These are phyloP conservation scores for Gasterosteus aculeatus DNA, from an alignment of 2,113 vertebrate species.

Conservation along the genomic window DNA sequence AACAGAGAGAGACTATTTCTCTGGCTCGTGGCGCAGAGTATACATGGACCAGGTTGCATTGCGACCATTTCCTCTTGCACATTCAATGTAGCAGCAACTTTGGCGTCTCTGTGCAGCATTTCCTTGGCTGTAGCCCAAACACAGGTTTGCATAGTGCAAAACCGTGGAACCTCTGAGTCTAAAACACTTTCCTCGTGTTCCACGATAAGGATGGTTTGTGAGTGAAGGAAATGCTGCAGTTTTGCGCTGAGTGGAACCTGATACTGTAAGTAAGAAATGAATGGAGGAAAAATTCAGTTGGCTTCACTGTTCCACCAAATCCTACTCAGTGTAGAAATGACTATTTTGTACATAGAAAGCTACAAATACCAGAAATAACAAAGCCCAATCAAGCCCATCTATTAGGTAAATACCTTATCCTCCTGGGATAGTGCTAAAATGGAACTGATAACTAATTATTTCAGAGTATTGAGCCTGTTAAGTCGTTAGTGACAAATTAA, in stretches of 20 bases:
- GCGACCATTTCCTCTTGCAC: neutral
- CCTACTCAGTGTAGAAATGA: neutral
- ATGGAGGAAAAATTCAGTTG: neutral
- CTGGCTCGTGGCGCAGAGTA: neutral
- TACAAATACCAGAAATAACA: conserved; percentile 4
- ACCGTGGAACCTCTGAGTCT: neutral
- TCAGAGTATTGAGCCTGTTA: conserved; percentile 32
- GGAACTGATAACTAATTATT: conserved; percentile 47
- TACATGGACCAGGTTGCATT: neutral
- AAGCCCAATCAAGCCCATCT: neutral
- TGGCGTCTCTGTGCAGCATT: neutral
- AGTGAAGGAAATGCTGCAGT: no score
- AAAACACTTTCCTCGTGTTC: neutral
- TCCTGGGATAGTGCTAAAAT: neutral
- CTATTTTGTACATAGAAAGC: neutral
- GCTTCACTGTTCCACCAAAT: neutral
- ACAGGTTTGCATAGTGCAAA: neutral
- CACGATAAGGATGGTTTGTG: no score
- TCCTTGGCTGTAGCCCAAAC: no score
- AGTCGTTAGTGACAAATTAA: conserved; percentile 56
- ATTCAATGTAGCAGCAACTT: neutral
- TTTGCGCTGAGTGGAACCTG: no score
- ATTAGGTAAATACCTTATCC: conserved; percentile 25
- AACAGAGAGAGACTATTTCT: neutral
- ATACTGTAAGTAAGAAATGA: neutral